These are phyloP conservation scores for Drosophila persimilis DNA, from an alignment of 1,140 invertebrate species.

Conservation along the genomic window DNA sequence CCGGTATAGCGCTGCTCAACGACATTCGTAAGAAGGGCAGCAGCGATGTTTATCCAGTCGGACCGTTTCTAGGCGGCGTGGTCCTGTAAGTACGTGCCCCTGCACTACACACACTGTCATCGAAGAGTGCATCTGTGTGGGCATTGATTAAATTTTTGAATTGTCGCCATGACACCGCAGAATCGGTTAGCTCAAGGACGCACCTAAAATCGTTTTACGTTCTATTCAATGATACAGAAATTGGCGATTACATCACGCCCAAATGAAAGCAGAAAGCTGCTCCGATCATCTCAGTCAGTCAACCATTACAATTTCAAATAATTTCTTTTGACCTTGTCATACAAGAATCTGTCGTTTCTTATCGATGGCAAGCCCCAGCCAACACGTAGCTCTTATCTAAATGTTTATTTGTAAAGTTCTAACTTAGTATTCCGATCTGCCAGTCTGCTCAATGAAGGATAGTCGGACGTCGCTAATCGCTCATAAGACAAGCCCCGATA, in stretches of 20 bases:
- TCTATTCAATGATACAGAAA: conserved; percentile 30
- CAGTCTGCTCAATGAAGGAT: conserved; percentile 16
- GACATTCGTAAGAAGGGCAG: conserved; percentile 87
- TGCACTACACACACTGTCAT: conserved; percentile 27
- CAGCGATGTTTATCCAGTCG: conserved; percentile 86
- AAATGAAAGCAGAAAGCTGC: not conserved
- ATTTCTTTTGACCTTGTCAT: conserved; percentile 12
- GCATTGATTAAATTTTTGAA: conserved; percentile 75
- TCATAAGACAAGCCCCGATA: conserved; percentile 33
- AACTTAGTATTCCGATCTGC: conserved; percentile 38
- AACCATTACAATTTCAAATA: conserved; percentile 35
- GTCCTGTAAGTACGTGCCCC: conserved; percentile 85
- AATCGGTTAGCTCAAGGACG: conserved; percentile 45
- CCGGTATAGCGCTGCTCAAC: conserved; percentile 87
- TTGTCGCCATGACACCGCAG: conserved; percentile 65
- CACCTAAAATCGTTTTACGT: conserved; percentile 23
- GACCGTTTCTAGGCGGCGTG: conserved; percentile 89
- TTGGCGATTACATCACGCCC: conserved; percentile 31
- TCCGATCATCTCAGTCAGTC: conserved; percentile 1
- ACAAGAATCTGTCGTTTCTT: conserved; percentile 34
- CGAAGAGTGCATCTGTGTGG: conserved; percentile 17
- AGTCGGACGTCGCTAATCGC: conserved; percentile 18
- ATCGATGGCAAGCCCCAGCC: conserved; percentile 22
- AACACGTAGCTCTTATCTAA: conserved; percentile 50
- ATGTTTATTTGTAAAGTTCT: conserved; percentile 5